Percentiles rank a stretch among this genome's conserved stretches.
Evolutionary conservation across 2,797 vertebrate species (phyloP).

Genomic region (Pogonophryne albipinna): DNA sequence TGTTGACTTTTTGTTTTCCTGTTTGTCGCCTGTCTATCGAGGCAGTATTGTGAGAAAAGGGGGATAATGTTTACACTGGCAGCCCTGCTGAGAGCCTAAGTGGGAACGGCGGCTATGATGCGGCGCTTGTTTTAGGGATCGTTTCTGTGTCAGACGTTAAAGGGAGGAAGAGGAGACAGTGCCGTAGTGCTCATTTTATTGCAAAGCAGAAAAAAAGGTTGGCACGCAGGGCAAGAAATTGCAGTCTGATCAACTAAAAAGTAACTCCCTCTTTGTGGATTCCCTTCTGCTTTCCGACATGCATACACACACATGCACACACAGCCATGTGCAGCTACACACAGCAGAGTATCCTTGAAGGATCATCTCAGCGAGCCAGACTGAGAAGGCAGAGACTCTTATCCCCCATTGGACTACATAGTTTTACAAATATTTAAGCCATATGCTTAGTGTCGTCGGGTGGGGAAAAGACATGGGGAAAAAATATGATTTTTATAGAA

Average conservation of each 20-base stretch:
- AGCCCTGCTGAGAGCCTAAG: slow-evolving; percentile 58
- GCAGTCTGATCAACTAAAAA: slow-evolving; percentile 29
- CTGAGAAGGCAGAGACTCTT: slow-evolving; percentile 63
- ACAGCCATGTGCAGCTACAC: slow-evolving; percentile 63
- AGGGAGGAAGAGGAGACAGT: slow-evolving; percentile 31
- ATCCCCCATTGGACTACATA: slow-evolving; percentile 69
- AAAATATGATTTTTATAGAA: slow-evolving; percentile 68
- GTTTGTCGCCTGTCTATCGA: slow-evolving; percentile 32
- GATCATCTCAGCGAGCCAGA: slow-evolving; percentile 59
- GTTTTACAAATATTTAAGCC: slow-evolving; percentile 88
- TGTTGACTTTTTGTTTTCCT: slow-evolving; percentile 16
- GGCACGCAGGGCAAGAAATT: slow-evolving; percentile 37
- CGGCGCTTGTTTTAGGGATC: slow-evolving; percentile 28
- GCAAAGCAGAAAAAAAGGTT: slow-evolving; percentile 8
- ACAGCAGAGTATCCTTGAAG: slow-evolving; percentile 45
- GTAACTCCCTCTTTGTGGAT: slow-evolving; percentile 40
- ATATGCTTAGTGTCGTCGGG: slow-evolving; percentile 84
- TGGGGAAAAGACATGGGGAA: slow-evolving; percentile 51
- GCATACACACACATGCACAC: slow-evolving; percentile 35
- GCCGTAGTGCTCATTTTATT: slow-evolving; percentile 36
- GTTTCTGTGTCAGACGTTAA: slow-evolving; percentile 5
- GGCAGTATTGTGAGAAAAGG: slow-evolving; percentile 68
- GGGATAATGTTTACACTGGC: slow-evolving; percentile 82
- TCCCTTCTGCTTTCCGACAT: slow-evolving; percentile 38
- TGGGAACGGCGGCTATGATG: slow-evolving; percentile 46